Conservation (phyloP, 1,140 invertebrate species). For the Anastrepha ludens region DNA sequence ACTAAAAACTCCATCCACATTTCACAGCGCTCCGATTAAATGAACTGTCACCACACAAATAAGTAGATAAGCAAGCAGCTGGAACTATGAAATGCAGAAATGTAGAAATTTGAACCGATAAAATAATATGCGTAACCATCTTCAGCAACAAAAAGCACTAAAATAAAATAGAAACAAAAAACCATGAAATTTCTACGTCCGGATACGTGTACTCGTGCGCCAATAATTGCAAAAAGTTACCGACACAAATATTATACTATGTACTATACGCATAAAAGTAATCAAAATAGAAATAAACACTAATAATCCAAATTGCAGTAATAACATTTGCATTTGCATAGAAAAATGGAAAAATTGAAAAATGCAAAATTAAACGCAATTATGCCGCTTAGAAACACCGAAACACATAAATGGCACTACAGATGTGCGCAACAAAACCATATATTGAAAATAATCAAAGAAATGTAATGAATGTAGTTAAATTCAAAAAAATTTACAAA, state of each 20-base stretch:
- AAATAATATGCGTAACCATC: too few species aligned
- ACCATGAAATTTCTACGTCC: conserved; percentile 7
- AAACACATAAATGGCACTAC: neutral
- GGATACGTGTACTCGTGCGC: neutral
- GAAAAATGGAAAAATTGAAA: neutral
- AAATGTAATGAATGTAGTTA: neutral
- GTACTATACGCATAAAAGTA: too few species aligned
- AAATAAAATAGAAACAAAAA: neutral
- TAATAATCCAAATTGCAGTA: too few species aligned
- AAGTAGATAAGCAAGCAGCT: too few species aligned
- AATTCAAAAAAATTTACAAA: neutral
- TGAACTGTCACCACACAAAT: too few species aligned
- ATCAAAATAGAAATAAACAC: too few species aligned
- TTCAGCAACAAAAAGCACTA: neutral
- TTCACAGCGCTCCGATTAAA: neutral
- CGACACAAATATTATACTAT: too few species aligned
- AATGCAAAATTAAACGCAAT: neutral
- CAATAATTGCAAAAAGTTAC: too few species aligned
- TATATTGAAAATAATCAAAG: neutral
- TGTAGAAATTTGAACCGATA: too few species aligned
- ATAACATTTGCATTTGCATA: too few species aligned
- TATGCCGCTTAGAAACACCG: too few species aligned
- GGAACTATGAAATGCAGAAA: too few species aligned
- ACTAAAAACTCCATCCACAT: conserved; percentile 18
- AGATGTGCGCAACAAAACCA: neutral